Base-by-base conservation (phyloP, 2,113 vertebrate species). In the Lepisosteus oculatus region DNA sequence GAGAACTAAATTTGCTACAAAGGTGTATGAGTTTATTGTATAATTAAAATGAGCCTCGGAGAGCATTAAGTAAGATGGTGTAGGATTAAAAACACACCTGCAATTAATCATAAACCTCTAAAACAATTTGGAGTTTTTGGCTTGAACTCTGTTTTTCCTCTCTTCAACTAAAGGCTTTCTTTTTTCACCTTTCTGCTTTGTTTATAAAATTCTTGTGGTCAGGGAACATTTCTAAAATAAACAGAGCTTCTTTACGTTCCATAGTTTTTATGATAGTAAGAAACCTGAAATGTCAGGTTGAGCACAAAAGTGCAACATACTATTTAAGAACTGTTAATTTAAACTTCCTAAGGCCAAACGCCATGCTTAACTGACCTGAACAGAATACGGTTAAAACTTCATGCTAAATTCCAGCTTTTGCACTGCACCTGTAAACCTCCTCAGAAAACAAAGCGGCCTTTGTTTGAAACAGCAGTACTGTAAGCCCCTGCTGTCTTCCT, bases 351-450 rank as follows among this genome's bases (percentile, higher is more conserved):
- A 85, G 79, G 80, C 84, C 83, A 81, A 90, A 88, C 85, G 86
- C 87, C 78, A 78, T 81, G 87, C 86, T 89, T 92, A 91, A 92
- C 90, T 91, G 90, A 92, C 88, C 88, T 87, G 85, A 92, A 90
- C 90, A 86, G 83, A 82, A 77, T 83, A 77, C 87, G 89, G 86
- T 90, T 86, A 43, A 41, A 64, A 89, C 87, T 89, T 11, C 17
- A 43, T 17, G 41, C 4, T 64, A 64, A 64, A 43, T 9, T 64
- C 3, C 17, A 29, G 3, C 8, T 3, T 59, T 64, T 64, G 8
- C 72, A 7, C 43, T 41, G 3, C 81, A 83, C 75, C 67, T 78
- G 55, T 70, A 75, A 71, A 82, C 80, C 82, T 85, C 80, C 80
- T 76, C 72, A 59, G 42, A 81, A 84, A 84, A 92, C 89, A 92